Evolutionary conservation across 2,113 vertebrate genomes (phyloP).

Genomic region (Melanerpes aurifrons): DNA sequence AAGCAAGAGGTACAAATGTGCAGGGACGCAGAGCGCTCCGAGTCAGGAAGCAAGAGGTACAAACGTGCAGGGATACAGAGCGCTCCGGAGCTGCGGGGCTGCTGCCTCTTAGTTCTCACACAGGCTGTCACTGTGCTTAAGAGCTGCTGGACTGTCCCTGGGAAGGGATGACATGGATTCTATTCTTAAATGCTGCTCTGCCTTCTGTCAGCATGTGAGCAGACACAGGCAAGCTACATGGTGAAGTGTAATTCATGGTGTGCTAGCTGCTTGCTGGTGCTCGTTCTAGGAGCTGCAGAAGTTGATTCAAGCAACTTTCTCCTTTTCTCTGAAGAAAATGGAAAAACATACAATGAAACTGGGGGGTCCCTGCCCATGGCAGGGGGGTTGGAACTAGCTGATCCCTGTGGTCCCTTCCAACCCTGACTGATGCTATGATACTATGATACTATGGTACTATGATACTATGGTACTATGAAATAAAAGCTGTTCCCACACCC

Average conservation of each 20-base stretch:
- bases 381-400: too few species aligned
- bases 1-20: too few species aligned
- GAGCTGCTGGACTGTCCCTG: not conserved
- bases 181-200: slow-evolving; percentile 1
- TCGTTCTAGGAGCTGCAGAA: not conserved
- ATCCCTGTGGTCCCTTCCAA: too few species aligned
- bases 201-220: not conserved
- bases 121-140: slow-evolving; percentile 9
- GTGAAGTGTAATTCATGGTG: not conserved
- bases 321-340: not conserved
- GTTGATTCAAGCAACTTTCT: not conserved
- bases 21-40: too few species aligned
- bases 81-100: not conserved
- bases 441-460: not conserved
- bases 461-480: not conserved
- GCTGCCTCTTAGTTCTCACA: slow-evolving; percentile 36
- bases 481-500: not conserved
- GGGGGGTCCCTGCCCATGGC: too few species aligned
- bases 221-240: not conserved
- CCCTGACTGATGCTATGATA: not conserved
- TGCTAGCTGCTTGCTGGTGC: not conserved
- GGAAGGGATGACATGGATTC: not conserved
- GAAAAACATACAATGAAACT: not conserved
- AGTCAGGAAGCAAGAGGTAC: not conserved
- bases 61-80: too few species aligned